phyloP scores from a whole-genome alignment of 35 echinoderm and acorn worm genomes.

The Amphiura filiformis region DNA sequence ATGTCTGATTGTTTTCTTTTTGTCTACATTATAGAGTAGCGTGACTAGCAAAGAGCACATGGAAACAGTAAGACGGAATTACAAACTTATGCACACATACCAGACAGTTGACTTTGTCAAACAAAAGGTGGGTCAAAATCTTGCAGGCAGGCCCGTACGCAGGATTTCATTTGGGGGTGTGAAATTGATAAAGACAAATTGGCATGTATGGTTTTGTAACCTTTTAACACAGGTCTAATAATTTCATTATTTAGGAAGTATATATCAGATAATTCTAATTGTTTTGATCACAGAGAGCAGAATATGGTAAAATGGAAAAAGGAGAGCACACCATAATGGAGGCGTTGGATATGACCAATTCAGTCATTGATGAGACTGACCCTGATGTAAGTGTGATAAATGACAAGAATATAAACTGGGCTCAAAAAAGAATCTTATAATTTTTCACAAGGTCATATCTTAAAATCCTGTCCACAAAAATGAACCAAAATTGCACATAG shows the following conservation, averaged over 20 bases:
- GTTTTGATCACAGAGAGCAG: neutral
- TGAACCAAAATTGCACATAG: no score
- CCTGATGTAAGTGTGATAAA: conserved; percentile 68
- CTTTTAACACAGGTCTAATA: no score
- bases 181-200: no score
- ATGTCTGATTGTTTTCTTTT: no score
- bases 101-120: neutral
- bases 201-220: no score
- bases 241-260: no score
- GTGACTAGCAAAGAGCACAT: neutral
- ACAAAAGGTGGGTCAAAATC: neutral
- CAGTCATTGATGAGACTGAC: conserved; percentile 78
- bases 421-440: no score
- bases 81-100: neutral
- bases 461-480: no score
- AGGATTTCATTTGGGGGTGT: no score
- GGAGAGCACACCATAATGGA: conserved; percentile 83
- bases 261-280: no score
- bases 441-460: no score
- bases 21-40: neutral
- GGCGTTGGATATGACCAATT: conserved; percentile 68
- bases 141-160: no score
- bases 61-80: neutral
- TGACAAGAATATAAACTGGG: neutral
- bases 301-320: neutral